Conservation (phyloP, 2,113 vertebrate species). For the Cyanocitta stelleri region DNA sequence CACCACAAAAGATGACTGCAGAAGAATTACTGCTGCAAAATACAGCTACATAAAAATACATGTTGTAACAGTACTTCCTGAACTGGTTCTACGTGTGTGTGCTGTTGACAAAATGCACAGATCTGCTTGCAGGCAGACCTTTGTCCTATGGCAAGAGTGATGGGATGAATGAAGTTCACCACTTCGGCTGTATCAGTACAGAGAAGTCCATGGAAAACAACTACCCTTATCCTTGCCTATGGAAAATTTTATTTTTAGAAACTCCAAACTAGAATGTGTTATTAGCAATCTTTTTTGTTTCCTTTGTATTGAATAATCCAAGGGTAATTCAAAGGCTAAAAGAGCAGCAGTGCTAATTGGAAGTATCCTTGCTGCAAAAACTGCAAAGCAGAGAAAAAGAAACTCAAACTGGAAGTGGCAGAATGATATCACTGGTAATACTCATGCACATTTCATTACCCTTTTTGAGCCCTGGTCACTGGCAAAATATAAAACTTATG, state of each 20-base stretch:
- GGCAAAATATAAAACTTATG: background rate
- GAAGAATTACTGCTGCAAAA: background rate
- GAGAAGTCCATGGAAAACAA: background rate
- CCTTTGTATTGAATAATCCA: background rate
- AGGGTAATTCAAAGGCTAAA: background rate
- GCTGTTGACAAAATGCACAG: background rate
- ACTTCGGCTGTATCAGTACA: background rate
- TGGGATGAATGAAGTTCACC: background rate
- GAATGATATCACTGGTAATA: background rate
- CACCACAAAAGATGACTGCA: background rate
- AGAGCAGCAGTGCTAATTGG: background rate
- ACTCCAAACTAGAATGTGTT: background rate
- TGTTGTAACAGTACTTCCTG: background rate
- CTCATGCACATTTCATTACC: background rate
- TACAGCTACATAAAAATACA: background rate
- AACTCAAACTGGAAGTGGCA: background rate
- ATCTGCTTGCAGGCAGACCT: background rate
- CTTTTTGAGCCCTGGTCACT: background rate
- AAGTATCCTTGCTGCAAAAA: background rate
- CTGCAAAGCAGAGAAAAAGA: background rate
- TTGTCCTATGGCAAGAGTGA: background rate
- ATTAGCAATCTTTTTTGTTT: background rate
- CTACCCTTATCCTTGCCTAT: background rate
- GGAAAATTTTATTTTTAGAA: background rate
- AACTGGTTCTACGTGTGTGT: background rate